Conservation (phyloP, 2,113 vertebrate genomes). For the Colinus virginianus region DNA sequence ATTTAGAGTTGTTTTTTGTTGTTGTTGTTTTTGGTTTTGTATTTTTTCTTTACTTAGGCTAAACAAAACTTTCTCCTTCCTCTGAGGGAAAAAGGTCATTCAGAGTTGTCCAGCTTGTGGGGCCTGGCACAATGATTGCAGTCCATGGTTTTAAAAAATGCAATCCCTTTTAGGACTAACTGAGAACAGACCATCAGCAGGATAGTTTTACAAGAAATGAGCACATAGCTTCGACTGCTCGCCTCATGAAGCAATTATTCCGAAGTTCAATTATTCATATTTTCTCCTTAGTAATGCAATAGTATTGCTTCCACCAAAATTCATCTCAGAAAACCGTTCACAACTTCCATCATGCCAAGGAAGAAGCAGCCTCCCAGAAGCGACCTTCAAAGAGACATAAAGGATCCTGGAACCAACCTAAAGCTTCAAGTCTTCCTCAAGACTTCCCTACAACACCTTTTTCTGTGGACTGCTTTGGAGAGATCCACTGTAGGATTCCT, state of each 20-base stretch:
- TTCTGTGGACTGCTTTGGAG: not conserved
- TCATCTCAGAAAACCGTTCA: accelerated
- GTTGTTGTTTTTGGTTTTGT: too few species aligned
- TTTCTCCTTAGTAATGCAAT: not conserved
- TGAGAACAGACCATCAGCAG: not conserved
- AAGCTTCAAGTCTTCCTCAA: not conserved
- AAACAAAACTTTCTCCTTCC: not conserved
- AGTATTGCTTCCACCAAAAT: not conserved
- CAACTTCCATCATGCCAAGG: not conserved
- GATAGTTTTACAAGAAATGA: not conserved
- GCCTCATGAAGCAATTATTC: not conserved
- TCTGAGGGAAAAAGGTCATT: not conserved
- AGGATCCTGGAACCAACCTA: not conserved
- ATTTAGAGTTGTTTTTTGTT: not conserved
- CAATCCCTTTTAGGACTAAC: not conserved
- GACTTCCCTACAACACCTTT: accelerated
- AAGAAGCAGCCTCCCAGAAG: not conserved
- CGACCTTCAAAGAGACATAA: not conserved
- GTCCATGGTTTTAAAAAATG: not conserved
- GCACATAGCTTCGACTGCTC: not conserved
- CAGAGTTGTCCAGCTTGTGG: not conserved
- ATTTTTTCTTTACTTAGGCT: not conserved
- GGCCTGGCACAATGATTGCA: not conserved
- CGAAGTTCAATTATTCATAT: not conserved
- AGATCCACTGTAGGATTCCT: not conserved